Evolutionary conservation across 2,888 invertebrate genomes (phyloP), one percentile per base, ranked within the genome.

Genomic region (Phytoseiulus persimilis): DNA sequence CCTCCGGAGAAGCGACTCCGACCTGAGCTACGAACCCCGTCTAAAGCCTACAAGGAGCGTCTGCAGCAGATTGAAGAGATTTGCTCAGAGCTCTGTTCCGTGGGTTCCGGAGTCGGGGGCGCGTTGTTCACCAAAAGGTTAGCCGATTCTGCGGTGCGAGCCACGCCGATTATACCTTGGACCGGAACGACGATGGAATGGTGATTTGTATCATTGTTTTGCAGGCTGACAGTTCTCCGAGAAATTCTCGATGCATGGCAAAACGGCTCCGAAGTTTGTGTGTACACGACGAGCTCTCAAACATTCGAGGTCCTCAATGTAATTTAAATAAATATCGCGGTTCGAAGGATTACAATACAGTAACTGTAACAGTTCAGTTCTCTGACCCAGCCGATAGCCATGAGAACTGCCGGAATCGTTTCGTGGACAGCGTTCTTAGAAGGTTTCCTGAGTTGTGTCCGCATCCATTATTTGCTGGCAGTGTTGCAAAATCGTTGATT

Each of bases 51-150:
- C 87, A 33, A 45, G 39, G 87, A 87, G 45, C 28, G 87, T 11
- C 28, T 32, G 33, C 32, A 87, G 33, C 32, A 87, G 87, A 87
- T 87, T 18, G 87, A 87, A 32, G 87, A 87, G 45, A 32, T 87
- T 39, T 87, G 87, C 18, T 33, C 87, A n/a, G 87, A 87, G 45
- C 18, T 87, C 45, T 87, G 87, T 87, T 33, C 87, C n/a, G 87
- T 87, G 3, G 87, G 87, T 3, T 87, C 87, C 9, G 87, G 87
- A 9, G 87, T 87, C 0, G 32, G 87, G 33, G 87, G 87, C n/a
- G n/a, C 87, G 11, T n/a, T 87, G 11, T 87, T 87, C 45, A 39
- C 87, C n/a, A n/a, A n/a, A 28, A 87, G 87, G 87, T 87, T 14
- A 33, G 87, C n/a, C 32, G 33, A 14, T 9, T 9, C 33, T 18